Percentiles rank a stretch among this genome's conserved stretches.
Evolutionary conservation across 2,888 invertebrate species (phyloP).

Genomic region (Chalcis sispes): DNA sequence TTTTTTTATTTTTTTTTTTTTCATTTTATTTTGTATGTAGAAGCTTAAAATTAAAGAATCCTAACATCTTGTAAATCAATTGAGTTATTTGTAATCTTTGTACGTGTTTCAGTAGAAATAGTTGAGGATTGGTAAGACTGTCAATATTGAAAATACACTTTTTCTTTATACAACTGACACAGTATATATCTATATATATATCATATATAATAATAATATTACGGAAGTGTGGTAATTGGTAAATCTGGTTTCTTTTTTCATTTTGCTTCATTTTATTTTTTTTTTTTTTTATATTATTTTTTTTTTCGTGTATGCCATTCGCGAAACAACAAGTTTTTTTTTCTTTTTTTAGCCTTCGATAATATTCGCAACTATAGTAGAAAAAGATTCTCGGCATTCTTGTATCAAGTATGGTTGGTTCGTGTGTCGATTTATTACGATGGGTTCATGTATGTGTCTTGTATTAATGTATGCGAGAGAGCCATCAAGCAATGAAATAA

Average conservation of each 20-base stretch:
- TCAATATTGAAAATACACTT: slow-evolving; percentile 57
- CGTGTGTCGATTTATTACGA: too few species aligned
- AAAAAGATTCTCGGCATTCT: too few species aligned
- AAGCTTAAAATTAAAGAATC: slow-evolving; percentile 55
- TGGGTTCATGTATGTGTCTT: too few species aligned
- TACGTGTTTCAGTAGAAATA: slow-evolving; percentile 58
- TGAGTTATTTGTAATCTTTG: slow-evolving; percentile 53
- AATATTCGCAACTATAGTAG: too few species aligned
- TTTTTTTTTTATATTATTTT: not conserved
- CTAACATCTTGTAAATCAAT: slow-evolving; percentile 56
- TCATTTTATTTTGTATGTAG: slow-evolving; percentile 43
- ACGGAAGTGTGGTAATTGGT: slow-evolving; percentile 56
- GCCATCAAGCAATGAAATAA: too few species aligned
- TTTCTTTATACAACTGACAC: slow-evolving; percentile 54
- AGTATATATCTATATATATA: too few species aligned
- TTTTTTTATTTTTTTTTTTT: slow-evolving; percentile 32
- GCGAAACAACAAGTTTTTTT: too few species aligned
- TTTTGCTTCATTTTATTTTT: not conserved
- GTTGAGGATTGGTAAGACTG: slow-evolving; percentile 50
- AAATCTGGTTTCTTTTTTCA: slow-evolving; percentile 39
- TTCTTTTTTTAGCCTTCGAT: too few species aligned
- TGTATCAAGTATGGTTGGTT: too few species aligned
- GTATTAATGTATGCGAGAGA: too few species aligned
- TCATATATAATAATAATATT: slow-evolving; percentile 48
- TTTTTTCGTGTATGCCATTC: too few species aligned